Evolutionary conservation across 2,797 vertebrate genomes (phyloP).

Genomic region (Ctenopoma kingsleyae): DNA sequence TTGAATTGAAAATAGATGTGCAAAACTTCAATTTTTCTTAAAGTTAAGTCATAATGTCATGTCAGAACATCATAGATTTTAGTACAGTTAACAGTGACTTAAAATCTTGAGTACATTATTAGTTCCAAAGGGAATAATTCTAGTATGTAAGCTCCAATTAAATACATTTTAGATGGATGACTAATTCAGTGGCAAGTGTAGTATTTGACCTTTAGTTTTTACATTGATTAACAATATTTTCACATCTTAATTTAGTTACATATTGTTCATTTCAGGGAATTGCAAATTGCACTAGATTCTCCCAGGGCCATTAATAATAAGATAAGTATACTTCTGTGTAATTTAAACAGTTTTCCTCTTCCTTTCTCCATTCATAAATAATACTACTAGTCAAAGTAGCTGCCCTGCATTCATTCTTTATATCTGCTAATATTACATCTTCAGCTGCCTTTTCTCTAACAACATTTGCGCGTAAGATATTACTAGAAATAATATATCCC

Average conservation of each 20-base stretch:
- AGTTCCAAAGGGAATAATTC: conserved; percentile 42
- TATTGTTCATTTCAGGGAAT: conserved; percentile 33
- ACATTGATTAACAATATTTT: conserved; percentile 37
- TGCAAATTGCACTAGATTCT: conserved; percentile 16
- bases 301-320: conserved; percentile 13
- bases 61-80: not conserved
- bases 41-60: not conserved
- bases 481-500: not conserved
- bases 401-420: not conserved
- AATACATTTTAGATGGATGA: conserved; percentile 29
- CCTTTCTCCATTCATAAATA: not conserved
- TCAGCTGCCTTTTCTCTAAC: not conserved
- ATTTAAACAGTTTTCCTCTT: conserved; percentile 18
- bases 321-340: not conserved
- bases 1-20: too few species aligned
- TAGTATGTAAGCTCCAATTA: conserved; percentile 27
- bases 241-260: conserved; percentile 25
- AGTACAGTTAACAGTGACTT: conserved; percentile 12
- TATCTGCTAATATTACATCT: not conserved
- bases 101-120: conserved; percentile 35
- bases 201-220: conserved; percentile 49
- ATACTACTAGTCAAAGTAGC: conserved; percentile 13
- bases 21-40: too few species aligned
- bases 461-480: not conserved
- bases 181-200: conserved; percentile 48